Base-by-base conservation (phyloP, 2,888 invertebrate species). In the Lasioglossum oenotherae region DNA sequence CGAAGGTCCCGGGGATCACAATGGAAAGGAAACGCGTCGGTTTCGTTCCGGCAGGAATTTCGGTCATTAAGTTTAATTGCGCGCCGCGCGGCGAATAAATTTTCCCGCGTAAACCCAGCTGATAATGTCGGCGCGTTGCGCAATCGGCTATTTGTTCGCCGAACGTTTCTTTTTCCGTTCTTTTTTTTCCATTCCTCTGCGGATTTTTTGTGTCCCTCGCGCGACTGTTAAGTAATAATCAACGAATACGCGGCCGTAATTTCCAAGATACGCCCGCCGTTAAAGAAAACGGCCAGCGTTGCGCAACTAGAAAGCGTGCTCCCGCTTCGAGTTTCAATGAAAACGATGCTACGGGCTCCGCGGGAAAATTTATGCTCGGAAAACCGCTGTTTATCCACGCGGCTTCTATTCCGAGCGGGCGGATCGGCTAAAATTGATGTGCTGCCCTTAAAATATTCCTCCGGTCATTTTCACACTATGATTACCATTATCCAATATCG, bases 31-130 rank as follows among this genome's bases (percentile, higher is more conserved):
- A 82, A 81, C 78, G 35, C 67, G 53, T 82, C 44, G 44, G 57
- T 69, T 60, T 57, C 69, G 69, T 69, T 74, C 74, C 27, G 27
- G n/a, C 82, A 84, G 82, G 84, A 85, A 82, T 85, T 85, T 85
- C 79, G 82, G 82, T 85, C 82, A 74, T 85, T 82, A 82, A 76
- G 78, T 77, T 79, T 82, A 82, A 85, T 78, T 79, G 73, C 57
- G 8, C 31, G 23, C 8, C 4, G 64, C 60, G 64, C 46, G 6
- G 49, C 67, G 76, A 85, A 85, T 85, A 79, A 85, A 85, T 82
- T 78, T 85, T 78, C 82, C 35, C 84, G 78, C 82, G 49, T 31
- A 72, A 82, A 75, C n/a, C 35, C 16, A 19, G 19, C 35, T 41
- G 82, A 78, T 74, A 81, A n/a, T 60, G 69, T 46, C 53, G 69